phyloP scores from a whole-genome alignment of 2,888 invertebrate species.

The Athalia rosae region DNA sequence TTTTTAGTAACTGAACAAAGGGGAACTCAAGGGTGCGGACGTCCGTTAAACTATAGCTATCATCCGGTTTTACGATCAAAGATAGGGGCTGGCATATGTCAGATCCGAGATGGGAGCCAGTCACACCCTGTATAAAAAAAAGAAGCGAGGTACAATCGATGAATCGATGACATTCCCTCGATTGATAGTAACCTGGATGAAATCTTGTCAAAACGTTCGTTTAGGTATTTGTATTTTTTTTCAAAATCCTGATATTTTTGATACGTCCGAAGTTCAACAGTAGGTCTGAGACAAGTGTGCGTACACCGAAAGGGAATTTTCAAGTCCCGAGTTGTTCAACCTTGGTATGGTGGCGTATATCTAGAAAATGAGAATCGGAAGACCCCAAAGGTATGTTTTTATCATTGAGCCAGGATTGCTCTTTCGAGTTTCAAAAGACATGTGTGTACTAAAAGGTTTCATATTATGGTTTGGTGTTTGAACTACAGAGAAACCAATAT shows the following conservation, averaged over 20 bases:
- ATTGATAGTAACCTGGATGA: neutral
- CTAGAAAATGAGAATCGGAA: conserved; percentile 14
- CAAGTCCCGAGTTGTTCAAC: neutral
- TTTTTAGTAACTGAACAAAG: conserved; percentile 21
- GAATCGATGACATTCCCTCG: neutral
- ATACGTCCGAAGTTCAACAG: no score
- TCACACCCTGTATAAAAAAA: conserved; percentile 10
- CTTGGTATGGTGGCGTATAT: neutral
- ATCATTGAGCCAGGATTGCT: conserved; percentile 7
- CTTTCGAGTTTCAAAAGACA: conserved; percentile 14
- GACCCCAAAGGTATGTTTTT: neutral
- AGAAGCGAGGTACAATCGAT: conserved; percentile 26
- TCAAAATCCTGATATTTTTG: neutral
- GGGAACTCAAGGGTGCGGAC: conserved; percentile 20
- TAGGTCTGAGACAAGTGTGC: no score
- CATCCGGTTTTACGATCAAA: conserved; percentile 39
- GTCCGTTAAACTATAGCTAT: conserved; percentile 13
- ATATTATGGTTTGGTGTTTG: neutral
- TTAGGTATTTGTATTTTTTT: neutral
- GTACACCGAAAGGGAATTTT: neutral
- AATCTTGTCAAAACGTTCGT: neutral
- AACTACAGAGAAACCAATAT: neutral
- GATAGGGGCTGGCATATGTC: conserved; percentile 9
- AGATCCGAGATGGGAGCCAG: conserved; percentile 2
- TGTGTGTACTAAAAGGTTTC: conserved; percentile 10